Evolutionary conservation across 2,797 vertebrate species (phyloP), one percentile per base, ranked within the genome.

Genomic region (Alfaro cultratus): DNA sequence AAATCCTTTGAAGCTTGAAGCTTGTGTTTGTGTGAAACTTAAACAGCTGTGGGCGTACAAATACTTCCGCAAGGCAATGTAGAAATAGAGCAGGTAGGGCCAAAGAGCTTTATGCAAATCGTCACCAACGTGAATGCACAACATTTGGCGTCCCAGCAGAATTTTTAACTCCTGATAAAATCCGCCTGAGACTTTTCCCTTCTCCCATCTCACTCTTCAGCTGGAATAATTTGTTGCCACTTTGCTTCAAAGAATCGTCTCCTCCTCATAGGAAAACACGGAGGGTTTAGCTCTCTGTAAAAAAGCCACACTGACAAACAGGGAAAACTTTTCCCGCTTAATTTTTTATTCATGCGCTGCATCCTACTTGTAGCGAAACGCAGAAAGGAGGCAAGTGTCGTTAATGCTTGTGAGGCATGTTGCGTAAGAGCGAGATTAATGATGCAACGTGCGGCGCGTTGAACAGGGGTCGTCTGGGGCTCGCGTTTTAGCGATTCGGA

Each of bases 351-450:
- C 76, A 83, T 78, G 76, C 11, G 0, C 73, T 26, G 72, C 77
- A 76, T 12, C 74, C 85, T 86, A 10, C n/a, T 10, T 80, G 76
- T 72, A 87, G 85, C 87, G 64, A 41, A 70, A 82, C 51, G 73
- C 75, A 67, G 82, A 86, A 60, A 87, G 49, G 47, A 62, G 77
- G 31, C 31, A 29, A 75, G 71, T 83, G 78, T 34, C 34, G 84
- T 90, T 83, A 84, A 88, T 87, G 64, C 41, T n/a, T 74, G 79
- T 23, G 6, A 74, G 55, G 45, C 76, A 78, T 83, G 81, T 92
- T 91, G 78, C 78, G n/a, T 92, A 86, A 94, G 68, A 87, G 57
- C 23, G n/a, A 60, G 57, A 82, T 87, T 89, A 87, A 90, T 85
- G 90, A 88, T 89, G 79, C 83, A 86, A 80, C 51, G 43, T 79